phyloP scores from a whole-genome alignment of 2,113 vertebrate genomes.

The Hydropotes inermis region DNA sequence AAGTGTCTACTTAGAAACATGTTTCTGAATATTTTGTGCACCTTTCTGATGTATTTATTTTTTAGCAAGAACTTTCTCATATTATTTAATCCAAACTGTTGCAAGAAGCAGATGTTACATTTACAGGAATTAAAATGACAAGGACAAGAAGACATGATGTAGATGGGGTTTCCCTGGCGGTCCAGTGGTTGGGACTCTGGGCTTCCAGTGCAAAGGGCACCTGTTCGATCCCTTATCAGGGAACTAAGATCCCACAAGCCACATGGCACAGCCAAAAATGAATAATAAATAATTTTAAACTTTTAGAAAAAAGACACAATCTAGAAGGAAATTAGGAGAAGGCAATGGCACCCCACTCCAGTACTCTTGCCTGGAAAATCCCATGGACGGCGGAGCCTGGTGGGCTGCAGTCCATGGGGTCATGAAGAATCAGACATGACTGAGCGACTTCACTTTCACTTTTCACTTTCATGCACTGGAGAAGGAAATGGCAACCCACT shows the following conservation, averaged over 20 bases:
- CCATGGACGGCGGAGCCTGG: too few relatives aligned
- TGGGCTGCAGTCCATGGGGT: too few relatives aligned
- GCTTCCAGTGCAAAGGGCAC: neutral
- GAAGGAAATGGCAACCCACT: too few relatives aligned
- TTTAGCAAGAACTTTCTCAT: neutral
- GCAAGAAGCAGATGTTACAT: neutral
- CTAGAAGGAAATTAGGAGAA: neutral
- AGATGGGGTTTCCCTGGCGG: accelerated
- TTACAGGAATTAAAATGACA: neutral
- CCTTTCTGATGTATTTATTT: neutral
- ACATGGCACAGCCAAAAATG: neutral
- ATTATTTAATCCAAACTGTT: neutral
- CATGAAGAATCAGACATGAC: too few relatives aligned
- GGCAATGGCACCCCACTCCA: too few relatives aligned
- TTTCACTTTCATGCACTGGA: too few relatives aligned
- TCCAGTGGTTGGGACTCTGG: neutral
- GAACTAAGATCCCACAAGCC: neutral
- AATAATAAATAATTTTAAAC: neutral
- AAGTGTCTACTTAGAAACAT: neutral
- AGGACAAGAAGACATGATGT: neutral
- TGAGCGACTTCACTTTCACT: too few relatives aligned
- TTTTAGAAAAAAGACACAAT: neutral
- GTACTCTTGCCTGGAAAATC: too few relatives aligned
- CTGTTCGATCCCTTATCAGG: neutral
- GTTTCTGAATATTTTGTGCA: neutral